phyloP scores from a whole-genome alignment of 2,888 invertebrate genomes.

The Torymus aiolomorphi region DNA sequence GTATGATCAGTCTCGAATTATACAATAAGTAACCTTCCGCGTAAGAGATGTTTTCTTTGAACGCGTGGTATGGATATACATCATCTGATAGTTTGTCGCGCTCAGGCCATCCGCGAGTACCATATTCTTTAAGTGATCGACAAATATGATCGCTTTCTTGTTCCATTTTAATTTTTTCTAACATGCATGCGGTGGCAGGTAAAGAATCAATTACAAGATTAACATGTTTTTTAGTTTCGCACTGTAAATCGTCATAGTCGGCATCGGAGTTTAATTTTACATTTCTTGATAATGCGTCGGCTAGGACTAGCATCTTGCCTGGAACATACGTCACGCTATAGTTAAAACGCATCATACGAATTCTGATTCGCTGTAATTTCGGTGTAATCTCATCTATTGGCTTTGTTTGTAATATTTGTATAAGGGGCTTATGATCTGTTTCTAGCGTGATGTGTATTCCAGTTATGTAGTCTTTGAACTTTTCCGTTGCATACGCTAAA shows the following conservation, averaged over 20 bases:
- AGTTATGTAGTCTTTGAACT: constrained; percentile 66
- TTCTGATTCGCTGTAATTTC: constrained; percentile 67
- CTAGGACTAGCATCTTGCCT: constrained; percentile 63
- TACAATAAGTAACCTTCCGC: constrained; percentile 58
- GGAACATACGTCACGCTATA: constrained; percentile 63
- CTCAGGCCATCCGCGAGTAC: constrained; percentile 52
- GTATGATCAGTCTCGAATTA: constrained; percentile 59
- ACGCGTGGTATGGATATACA: constrained; percentile 51
- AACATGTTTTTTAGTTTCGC: no score
- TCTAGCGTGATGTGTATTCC: constrained; percentile 65
- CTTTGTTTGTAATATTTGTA: constrained; percentile 66
- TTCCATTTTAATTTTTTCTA: no score
- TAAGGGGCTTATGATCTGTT: constrained; percentile 71
- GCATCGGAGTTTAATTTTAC: no score
- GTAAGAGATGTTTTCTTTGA: constrained; percentile 56
- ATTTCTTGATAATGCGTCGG: constrained; percentile 63
- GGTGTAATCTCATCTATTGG: constrained; percentile 66
- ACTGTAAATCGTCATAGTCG: constrained; percentile 15
- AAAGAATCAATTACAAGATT: no score
- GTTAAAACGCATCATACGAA: constrained; percentile 63
- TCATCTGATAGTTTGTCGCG: constrained; percentile 38
- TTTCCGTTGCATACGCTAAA: constrained; percentile 66
- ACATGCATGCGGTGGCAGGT: no score
- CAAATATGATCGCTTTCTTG: no score
- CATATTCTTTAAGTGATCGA: constrained; percentile 56